Base-by-base conservation (phyloP, 1,140 invertebrate species). In the Bombus ignitus region DNA sequence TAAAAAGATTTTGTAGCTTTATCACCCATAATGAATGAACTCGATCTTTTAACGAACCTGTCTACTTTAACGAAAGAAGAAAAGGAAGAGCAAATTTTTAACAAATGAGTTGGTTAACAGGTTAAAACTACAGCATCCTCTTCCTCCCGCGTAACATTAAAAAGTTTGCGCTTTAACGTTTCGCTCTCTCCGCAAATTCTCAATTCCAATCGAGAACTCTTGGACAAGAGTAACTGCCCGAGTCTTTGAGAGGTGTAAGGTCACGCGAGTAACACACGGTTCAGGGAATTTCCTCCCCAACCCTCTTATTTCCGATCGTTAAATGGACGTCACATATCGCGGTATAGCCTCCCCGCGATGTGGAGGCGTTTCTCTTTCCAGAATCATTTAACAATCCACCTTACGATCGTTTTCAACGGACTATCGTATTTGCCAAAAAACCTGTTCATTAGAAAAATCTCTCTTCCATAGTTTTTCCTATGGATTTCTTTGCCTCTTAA, bases 271-370 rank as follows among this genome's bases (percentile, higher is more conserved):
- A 15, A n/a, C 62, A 12, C 44, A 53, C 28, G n/a, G 65, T 71
- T 59, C 65, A 72, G 22, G 8, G 53, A 62, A 72, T 72, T 80
- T 57, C 62, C 68, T 44, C 76, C 53, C 53, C 28, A 84, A 68
- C 76, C 53, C 66, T 80, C 37, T 80, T 79, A 79, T 80, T 85
- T 85, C 83, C 83, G 83, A 80, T 85, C 83, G 83, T 85, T 85
- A 80, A 80, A 85, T 39, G 39, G 59, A 80, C 66, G 76, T 79
- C 76, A 85, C 37, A 28, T 32, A 25, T 79, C 32, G 53, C 39
- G 83, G 32, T 73, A 62, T 80, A 78, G 32, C 18, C 44, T 35
- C 39, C 10, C n/a, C 25, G 12, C 3, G 53, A 59, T 32, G 71
- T 53, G 32, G 42, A 66, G 53, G 66, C 66, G 47, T 71, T 42